Percentiles rank a stretch among this genome's conserved stretches.
These are phyloP conservation scores for Nasua narica DNA, from an alignment of 2,797 vertebrate genomes.

Conservation along the genomic window DNA sequence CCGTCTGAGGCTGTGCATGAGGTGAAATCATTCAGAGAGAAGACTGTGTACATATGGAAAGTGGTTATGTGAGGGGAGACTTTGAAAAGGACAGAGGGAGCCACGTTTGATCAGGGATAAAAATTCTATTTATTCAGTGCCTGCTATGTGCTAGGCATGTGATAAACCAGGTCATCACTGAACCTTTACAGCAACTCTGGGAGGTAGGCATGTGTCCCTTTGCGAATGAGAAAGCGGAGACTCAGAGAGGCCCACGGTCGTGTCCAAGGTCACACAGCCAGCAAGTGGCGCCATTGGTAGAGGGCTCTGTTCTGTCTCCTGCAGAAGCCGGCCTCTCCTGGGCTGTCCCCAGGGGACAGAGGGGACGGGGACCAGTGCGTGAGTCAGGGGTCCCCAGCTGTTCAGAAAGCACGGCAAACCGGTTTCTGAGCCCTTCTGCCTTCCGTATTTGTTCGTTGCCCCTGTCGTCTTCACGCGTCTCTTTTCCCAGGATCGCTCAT, in stretches of 20 bases:
- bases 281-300: too few relatives aligned
- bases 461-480: not conserved
- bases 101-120: not conserved
- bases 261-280: not conserved
- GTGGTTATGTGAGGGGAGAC: not conserved
- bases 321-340: not conserved
- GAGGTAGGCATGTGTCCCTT: not conserved
- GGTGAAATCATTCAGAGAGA: not conserved
- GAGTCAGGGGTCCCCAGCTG: not conserved
- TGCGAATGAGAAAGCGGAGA: not conserved
- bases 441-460: not conserved
- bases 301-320: not conserved
- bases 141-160: not conserved
- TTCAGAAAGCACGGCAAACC: not conserved
- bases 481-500: not conserved
- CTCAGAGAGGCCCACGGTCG: not conserved
- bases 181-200: not conserved
- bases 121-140: not conserved
- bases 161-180: not conserved
- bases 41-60: not conserved
- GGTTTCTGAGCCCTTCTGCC: not conserved
- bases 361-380: not conserved
- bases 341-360: not conserved
- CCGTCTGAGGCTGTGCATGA: not conserved
- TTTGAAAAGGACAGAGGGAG: not conserved